These are phyloP conservation scores for Nemotelus pantherinus DNA, from an alignment of 2,888 invertebrate species.

Conservation along the genomic window DNA sequence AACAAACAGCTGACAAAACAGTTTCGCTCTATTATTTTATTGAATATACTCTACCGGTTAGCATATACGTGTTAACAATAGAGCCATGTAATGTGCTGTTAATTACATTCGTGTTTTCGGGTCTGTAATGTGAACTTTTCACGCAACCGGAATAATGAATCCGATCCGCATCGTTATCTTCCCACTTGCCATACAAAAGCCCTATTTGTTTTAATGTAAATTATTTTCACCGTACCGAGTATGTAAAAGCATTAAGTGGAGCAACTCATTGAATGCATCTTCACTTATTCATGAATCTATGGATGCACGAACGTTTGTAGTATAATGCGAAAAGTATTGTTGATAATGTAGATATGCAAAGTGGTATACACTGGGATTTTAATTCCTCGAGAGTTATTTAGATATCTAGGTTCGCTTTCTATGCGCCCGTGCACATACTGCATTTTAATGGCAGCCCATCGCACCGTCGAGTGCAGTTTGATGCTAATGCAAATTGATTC, in stretches of 20 bases:
- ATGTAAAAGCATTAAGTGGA: neutral
- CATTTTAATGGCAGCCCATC: neutral
- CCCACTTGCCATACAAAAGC: conserved; percentile 12
- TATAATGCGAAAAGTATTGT: too few relatives aligned
- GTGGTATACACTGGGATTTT: neutral
- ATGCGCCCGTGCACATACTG: neutral
- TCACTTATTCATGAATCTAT: too few relatives aligned
- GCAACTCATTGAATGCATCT: neutral
- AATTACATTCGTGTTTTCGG: neutral
- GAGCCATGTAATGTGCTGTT: neutral
- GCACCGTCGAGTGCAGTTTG: neutral
- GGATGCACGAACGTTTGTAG: too few relatives aligned
- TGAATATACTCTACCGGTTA: neutral
- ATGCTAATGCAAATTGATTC: conserved; percentile 28
- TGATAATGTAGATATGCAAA: too few relatives aligned
- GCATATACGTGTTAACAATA: neutral
- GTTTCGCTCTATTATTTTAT: conserved; percentile 11
- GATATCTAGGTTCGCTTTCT: neutral
- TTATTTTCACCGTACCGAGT: conserved; percentile 3
- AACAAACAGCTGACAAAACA: neutral
- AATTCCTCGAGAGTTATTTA: neutral
- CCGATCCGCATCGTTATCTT: conserved; percentile 29
- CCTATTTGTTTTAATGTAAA: conserved; percentile 21
- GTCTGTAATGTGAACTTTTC: conserved; percentile 11
- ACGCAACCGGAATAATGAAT: neutral